Percentiles rank a stretch among this genome's conserved stretches.
Conservation (phyloP, 2,888 invertebrate species). For the Cyrtodaria siliqua region DNA sequence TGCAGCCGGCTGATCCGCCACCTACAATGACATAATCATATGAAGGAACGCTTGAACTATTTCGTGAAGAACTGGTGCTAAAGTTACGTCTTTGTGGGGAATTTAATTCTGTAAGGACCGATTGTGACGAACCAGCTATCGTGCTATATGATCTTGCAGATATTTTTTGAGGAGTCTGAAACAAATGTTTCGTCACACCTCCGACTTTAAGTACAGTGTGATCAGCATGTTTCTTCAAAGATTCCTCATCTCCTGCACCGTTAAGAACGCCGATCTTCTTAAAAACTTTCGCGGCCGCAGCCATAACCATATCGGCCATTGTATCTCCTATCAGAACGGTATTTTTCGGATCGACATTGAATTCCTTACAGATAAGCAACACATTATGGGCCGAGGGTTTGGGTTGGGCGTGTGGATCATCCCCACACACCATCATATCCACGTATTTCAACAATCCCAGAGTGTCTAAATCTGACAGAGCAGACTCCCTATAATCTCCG, state of each 20-base stretch:
- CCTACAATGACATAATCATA: constrained; percentile 86
- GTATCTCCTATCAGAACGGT: constrained; percentile 87
- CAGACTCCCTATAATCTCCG: constrained; percentile 81
- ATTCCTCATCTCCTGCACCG: constrained; percentile 75
- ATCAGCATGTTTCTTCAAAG: constrained; percentile 77
- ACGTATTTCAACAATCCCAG: constrained; percentile 79
- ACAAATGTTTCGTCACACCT: constrained; percentile 70
- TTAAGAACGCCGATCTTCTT: constrained; percentile 86
- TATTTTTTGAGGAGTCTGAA: constrained; percentile 15
- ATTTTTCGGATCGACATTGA: constrained; percentile 74
- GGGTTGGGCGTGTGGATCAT: constrained; percentile 84
- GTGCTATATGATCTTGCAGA: constrained; percentile 20
- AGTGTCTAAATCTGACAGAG: constrained; percentile 71
- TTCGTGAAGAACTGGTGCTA: too few relatives aligned
- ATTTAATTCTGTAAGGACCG: too few relatives aligned
- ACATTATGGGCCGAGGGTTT: constrained; percentile 86
- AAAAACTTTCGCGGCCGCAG: constrained; percentile 84
- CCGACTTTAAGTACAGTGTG: constrained; percentile 77
- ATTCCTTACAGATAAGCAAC: constrained; percentile 80
- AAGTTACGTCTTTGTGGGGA: too few relatives aligned
- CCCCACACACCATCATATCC: constrained; percentile 87
- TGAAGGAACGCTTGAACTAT: constrained; percentile 17
- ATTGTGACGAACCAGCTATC: too few relatives aligned
- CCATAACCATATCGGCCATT: constrained; percentile 86
- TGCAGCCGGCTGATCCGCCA: constrained; percentile 88